A percentile compares a stretch with the other conserved stretches of the same genome.
Evolutionary conservation across 2,888 invertebrate species (phyloP).

Genomic region (Zaprionus bogoriensis): DNA sequence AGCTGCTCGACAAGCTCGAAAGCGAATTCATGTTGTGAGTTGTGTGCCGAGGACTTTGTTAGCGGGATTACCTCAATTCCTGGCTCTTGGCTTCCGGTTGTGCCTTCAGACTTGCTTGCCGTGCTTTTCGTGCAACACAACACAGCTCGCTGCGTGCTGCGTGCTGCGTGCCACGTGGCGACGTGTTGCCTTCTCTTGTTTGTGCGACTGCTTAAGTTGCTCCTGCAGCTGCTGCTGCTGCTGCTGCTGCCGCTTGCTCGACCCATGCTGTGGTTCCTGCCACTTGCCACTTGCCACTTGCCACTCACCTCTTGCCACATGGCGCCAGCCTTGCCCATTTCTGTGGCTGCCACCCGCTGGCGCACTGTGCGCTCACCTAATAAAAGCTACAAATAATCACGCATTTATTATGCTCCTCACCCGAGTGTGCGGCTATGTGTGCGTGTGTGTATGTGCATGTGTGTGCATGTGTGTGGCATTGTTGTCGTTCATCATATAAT

Average conservation of each 20-base stretch:
- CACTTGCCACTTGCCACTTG: constrained; percentile 5
- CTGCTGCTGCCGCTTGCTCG: neutral
- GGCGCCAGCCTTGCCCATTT: constrained; percentile 2
- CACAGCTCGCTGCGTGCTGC: constrained; percentile 1
- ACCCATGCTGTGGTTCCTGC: neutral
- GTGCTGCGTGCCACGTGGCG: constrained; percentile 2
- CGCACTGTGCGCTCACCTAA: constrained; percentile 58
- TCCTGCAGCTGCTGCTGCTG: neutral
- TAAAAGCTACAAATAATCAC: constrained; percentile 74
- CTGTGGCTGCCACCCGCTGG: constrained; percentile 42
- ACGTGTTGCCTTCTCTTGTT: constrained; percentile 4
- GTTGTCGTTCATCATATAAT: constrained; percentile 47
- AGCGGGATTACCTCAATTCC: constrained; percentile 68
- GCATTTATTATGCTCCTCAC: constrained; percentile 69
- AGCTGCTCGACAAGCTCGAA: constrained; percentile 59
- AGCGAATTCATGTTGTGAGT: constrained; percentile 48
- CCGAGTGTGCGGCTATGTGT: constrained; percentile 2
- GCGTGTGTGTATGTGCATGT: neutral
- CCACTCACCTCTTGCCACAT: constrained; percentile 5
- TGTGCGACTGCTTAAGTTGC: constrained; percentile 29
- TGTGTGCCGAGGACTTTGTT: constrained; percentile 52
- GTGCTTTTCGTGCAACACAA: too few relatives aligned
- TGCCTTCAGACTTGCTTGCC: constrained; percentile 3
- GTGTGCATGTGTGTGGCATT: constrained; percentile 20
- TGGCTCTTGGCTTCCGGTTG: constrained; percentile 43